These are phyloP conservation scores for Platerodrilus igneus DNA, from an alignment of 2,888 invertebrate species.

Conservation along the genomic window DNA sequence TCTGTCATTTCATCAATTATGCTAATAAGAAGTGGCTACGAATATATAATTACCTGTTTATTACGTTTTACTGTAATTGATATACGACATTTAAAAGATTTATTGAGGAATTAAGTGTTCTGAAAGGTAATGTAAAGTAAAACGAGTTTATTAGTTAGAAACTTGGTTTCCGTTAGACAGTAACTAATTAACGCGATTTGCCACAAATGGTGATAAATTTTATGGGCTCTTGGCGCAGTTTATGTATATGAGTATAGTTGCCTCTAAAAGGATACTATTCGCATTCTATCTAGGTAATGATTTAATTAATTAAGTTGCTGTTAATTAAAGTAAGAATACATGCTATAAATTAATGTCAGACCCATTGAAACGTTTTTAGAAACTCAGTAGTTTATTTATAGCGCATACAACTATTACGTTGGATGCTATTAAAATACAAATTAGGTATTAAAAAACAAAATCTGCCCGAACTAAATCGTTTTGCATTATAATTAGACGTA, in stretches of 20 bases:
- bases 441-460: no score
- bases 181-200: constrained; percentile 41
- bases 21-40: constrained; percentile 25
- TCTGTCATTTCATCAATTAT: constrained; percentile 34
- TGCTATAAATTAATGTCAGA: no score
- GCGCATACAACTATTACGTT: no score
- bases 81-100: constrained; percentile 35
- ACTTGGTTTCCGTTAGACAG: constrained; percentile 28
- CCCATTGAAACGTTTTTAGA: no score
- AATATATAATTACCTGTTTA: constrained; percentile 26
- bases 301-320: constrained; percentile 21
- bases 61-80: constrained; percentile 35
- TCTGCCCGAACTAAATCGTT: no score
- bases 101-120: constrained; percentile 31
- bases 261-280: constrained; percentile 28
- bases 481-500: no score
- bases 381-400: no score
- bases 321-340: no score
- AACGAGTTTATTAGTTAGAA: constrained; percentile 15
- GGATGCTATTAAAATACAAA: no score
- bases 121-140: constrained; percentile 11
- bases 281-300: constrained; percentile 17
- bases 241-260: no score
- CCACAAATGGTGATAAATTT: constrained; percentile 40
- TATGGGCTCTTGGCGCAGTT: constrained; percentile 33